phyloP scores from a whole-genome alignment of 1,140 invertebrate genomes.

The Lysiphlebus fabarum region DNA sequence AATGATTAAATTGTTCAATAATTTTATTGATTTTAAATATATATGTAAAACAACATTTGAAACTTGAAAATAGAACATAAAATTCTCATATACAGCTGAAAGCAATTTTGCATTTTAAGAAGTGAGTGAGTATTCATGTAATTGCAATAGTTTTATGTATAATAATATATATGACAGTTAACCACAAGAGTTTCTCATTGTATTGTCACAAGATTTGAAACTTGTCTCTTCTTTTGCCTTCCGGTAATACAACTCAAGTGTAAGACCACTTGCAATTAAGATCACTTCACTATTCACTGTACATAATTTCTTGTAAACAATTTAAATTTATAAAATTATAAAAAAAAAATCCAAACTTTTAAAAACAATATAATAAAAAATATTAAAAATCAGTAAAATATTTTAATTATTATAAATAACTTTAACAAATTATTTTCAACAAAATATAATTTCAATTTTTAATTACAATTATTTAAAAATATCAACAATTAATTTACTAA shows the following conservation, averaged over 20 bases:
- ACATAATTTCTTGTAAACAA: not conserved
- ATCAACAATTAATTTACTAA: too few relatives aligned
- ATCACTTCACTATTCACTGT: constrained; percentile 22
- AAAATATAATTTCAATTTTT: too few relatives aligned
- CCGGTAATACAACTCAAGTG: constrained; percentile 9
- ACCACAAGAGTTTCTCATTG: constrained; percentile 16
- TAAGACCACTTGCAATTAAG: constrained; percentile 17
- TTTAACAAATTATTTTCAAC: too few relatives aligned
- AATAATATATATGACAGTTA: not conserved
- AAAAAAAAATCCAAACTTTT: not conserved
- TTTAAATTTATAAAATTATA: not conserved
- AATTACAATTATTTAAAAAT: too few relatives aligned
- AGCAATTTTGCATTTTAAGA: not conserved
- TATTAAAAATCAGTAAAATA: too few relatives aligned
- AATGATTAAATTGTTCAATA: too few relatives aligned
- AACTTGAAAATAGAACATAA: too few relatives aligned
- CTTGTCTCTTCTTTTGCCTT: constrained; percentile 7
- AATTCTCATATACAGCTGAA: not conserved
- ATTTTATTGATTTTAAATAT: too few relatives aligned
- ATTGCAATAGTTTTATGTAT: constrained; percentile 11
- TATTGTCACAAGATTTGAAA: constrained; percentile 12
- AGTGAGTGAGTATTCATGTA: not conserved
- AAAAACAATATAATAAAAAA: too few relatives aligned
- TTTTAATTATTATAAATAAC: too few relatives aligned
- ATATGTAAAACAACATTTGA: too few relatives aligned